Evolutionary conservation across 1,140 invertebrate species (phyloP).

Genomic region (Aphaenogaster floridana): DNA sequence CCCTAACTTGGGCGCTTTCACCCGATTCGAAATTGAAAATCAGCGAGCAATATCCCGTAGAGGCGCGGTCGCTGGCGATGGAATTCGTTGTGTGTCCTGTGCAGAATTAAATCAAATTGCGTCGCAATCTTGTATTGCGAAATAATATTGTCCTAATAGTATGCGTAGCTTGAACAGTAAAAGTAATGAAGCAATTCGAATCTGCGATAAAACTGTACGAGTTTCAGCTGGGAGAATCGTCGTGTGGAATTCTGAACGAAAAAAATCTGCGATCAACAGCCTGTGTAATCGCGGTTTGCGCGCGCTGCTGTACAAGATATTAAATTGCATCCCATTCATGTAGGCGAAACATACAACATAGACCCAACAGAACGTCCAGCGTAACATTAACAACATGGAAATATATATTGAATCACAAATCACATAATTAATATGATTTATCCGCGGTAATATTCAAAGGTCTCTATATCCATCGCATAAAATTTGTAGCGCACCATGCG

Average conservation of each 20-base stretch:
- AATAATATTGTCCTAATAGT: constrained; percentile 8
- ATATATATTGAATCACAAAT: constrained; percentile 27
- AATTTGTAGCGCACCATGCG: constrained; percentile 3
- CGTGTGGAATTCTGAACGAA: not conserved
- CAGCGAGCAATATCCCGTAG: not conserved
- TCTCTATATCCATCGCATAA: not conserved
- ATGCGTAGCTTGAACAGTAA: not conserved
- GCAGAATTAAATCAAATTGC: constrained; percentile 1
- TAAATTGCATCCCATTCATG: not conserved
- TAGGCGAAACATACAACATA: constrained; percentile 1
- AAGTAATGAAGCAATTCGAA: not conserved
- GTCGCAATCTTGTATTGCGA: not conserved
- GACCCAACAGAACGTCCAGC: not conserved
- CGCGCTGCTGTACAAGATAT: not conserved
- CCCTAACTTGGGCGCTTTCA: not conserved
- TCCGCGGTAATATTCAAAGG: constrained; percentile 25
- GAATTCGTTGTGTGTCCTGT: not conserved
- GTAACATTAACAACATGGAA: constrained; percentile 10
- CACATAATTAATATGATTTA: constrained; percentile 38
- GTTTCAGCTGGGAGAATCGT: not conserved
- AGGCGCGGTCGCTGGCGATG: not conserved
- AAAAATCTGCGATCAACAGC: constrained; percentile 1
- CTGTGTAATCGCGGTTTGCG: not conserved
- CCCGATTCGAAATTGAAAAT: constrained; percentile 2
- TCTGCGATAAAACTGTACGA: not conserved